Evolutionary conservation across 2,797 vertebrate genomes (phyloP), one percentile per base, ranked within the genome.

Genomic region (Hippocampus kuda): DNA sequence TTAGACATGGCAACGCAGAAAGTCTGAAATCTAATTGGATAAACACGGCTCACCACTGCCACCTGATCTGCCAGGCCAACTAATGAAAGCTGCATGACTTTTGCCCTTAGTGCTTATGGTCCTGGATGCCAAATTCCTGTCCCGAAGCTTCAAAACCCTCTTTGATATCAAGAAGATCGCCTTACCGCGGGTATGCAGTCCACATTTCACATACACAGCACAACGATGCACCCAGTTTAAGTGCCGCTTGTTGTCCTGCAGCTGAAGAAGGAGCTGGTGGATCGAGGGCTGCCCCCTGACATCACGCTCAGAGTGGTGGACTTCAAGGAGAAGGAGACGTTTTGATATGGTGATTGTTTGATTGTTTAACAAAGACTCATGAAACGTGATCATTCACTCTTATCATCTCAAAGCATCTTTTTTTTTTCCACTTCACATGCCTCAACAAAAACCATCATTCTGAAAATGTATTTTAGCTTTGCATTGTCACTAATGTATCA

Each of bases 161-260:
- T 8, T 3, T 2, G 8, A 22, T 0, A 34, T 61, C 59, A 0
- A 38, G 1, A 0, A 10, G 0, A 3, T 18, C 16, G 59, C 5
- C 1, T 34, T 61, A 34, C 30, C 30, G 5, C 15, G 30, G 59
- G 59, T 61, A 61, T 10, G 59, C 8, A 34, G 18, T 34, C 57
- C 6, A 16, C 56, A 16, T 13, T 27, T 59, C 4, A 3, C 5
- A 13, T 16, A 16, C 26, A 30, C 26, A 56, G 12, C n/a, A 24
- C 10, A 24, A 9, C 10, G 10, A 56, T 24, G 53, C n/a, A 26
- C 53, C 4, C n/a, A 9, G 7, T 24, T 24, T 56, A 24, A 56
- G 53, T 56, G 53, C 2, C 10, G 2, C 10, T 24, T 56, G 6
- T 59, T 30, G 26, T 30, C 56, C 26, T 24, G 13, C 59, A 61